Percentiles rank a stretch among this genome's conserved stretches.
Evolutionary conservation across 37 sponge, comb jelly and placozoan species (phyloP).

Genomic region (Petrosia ficiformis): DNA sequence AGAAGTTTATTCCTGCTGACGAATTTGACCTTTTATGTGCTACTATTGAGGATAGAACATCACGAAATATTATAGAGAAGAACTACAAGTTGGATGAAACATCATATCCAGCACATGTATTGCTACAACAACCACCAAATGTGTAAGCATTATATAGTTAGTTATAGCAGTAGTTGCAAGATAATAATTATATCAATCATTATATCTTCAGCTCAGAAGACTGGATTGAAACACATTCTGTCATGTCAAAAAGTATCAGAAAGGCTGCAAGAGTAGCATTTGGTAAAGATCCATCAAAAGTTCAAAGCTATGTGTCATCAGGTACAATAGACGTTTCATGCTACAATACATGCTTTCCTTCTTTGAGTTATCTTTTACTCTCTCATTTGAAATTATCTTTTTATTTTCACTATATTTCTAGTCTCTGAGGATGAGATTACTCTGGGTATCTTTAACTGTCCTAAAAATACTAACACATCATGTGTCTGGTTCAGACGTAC

Average conservation of each 20-base stretch:
- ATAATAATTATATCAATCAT: not conserved
- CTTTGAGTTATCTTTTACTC: not conserved
- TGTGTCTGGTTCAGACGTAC: constrained; percentile 79
- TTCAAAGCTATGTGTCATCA: constrained; percentile 57
- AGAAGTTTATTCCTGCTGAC: constrained; percentile 22
- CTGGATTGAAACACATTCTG: constrained; percentile 16
- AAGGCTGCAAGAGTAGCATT: constrained; percentile 55
- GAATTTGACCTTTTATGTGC: constrained; percentile 51
- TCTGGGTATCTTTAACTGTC: constrained; percentile 59
- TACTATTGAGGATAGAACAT: constrained; percentile 40
- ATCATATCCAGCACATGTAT: constrained; percentile 48
- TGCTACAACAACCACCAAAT: constrained; percentile 19
- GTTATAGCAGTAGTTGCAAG: not conserved
- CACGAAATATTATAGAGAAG: constrained; percentile 29
- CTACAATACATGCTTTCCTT: not conserved
- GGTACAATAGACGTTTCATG: constrained; percentile 26
- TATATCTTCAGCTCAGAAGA: not conserved
- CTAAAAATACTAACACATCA: constrained; percentile 43
- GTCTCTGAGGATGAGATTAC: constrained; percentile 64
- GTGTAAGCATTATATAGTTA: not conserved
- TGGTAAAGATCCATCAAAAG: constrained; percentile 54
- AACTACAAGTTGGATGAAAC: constrained; percentile 75
- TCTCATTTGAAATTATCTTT: too few relatives aligned
- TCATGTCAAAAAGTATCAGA: constrained; percentile 35
- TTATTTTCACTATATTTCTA: too few relatives aligned